Percentiles rank a stretch among this genome's conserved stretches.
These are phyloP conservation scores for Ganaspis sp. DNA, from an alignment of 1,140 invertebrate species.

Conservation along the genomic window DNA sequence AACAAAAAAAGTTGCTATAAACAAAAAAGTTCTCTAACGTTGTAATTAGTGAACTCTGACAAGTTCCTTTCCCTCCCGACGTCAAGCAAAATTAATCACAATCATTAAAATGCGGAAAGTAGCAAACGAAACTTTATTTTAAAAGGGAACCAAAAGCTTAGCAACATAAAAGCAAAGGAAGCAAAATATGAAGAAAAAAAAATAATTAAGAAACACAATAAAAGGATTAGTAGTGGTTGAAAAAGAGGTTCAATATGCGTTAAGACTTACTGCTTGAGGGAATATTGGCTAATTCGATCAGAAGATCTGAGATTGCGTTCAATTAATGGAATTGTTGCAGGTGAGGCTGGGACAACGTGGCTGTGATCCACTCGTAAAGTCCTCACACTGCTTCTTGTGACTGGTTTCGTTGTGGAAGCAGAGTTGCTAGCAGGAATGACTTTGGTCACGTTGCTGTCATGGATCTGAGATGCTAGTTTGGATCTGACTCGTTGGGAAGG, in stretches of 20 bases:
- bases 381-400: slow-evolving; percentile 66
- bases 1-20: no score
- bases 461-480: slow-evolving; percentile 64
- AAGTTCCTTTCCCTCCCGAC: neutral
- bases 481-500: slow-evolving; percentile 64
- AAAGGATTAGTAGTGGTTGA: neutral
- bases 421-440: slow-evolving; percentile 52
- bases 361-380: slow-evolving; percentile 59
- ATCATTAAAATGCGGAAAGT: neutral
- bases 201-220: neutral
- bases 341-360: slow-evolving; percentile 58
- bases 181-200: neutral
- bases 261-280: slow-evolving; percentile 73
- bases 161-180: neutral
- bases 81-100: neutral
- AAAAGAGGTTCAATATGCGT: neutral
- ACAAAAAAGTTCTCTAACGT: neutral
- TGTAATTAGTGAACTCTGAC: neutral
- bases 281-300: slow-evolving; percentile 71
- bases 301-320: slow-evolving; percentile 68
- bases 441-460: slow-evolving; percentile 53
- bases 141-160: neutral
- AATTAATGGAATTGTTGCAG: slow-evolving; percentile 59
- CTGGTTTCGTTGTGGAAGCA: slow-evolving; percentile 63
- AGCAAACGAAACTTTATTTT: neutral